These are phyloP conservation scores for Xestia ashworthii DNA, from an alignment of 2,888 invertebrate species.

Conservation along the genomic window DNA sequence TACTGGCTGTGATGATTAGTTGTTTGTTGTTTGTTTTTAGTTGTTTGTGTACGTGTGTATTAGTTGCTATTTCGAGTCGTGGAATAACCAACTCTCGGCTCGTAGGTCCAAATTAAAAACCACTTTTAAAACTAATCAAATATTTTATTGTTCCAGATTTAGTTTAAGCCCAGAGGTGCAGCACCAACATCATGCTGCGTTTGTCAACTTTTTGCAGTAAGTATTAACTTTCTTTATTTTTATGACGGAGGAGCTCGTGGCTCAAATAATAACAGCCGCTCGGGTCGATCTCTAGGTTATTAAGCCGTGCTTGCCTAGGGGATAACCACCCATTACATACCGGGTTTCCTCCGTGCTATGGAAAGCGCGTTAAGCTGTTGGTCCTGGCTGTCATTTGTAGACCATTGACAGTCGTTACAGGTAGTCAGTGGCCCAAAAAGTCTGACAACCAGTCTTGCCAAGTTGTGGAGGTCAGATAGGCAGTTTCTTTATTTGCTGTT, in stretches of 20 bases:
- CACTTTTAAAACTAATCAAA: background rate
- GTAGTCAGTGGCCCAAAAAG: too few species aligned
- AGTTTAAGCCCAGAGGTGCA: slow-evolving; percentile 78
- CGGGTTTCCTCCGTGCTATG: too few species aligned
- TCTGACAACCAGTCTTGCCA: too few species aligned
- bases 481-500: background rate
- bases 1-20: background rate
- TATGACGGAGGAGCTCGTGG: too few species aligned
- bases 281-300: too few species aligned
- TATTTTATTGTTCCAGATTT: slow-evolving; percentile 80
- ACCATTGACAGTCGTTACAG: too few species aligned
- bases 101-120: background rate
- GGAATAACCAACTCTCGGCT: background rate
- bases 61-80: background rate
- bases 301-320: too few species aligned
- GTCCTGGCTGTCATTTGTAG: too few species aligned
- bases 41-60: background rate
- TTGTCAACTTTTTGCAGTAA: slow-evolving; percentile 88
- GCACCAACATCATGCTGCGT: slow-evolving; percentile 89
- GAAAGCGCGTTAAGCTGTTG: too few species aligned
- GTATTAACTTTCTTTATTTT: slow-evolving; percentile 69
- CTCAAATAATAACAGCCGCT: too few species aligned
- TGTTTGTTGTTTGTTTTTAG: background rate
- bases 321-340: too few species aligned
- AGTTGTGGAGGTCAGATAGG: too few species aligned